Evolutionary conservation across 2,888 invertebrate species (phyloP).

Genomic region (Erebia ligea): DNA sequence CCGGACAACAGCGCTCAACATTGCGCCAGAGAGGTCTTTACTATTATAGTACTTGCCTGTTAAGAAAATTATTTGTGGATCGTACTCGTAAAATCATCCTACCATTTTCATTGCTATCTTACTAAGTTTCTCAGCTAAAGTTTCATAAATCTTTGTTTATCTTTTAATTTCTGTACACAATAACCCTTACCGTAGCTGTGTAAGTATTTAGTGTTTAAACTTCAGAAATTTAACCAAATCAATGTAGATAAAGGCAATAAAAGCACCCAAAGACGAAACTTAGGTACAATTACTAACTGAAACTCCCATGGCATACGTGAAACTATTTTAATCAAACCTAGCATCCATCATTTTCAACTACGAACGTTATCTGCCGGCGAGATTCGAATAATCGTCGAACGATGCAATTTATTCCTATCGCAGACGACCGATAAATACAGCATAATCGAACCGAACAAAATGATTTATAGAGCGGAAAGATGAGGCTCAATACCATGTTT

Average conservation of each 20-base stretch:
- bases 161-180: not conserved
- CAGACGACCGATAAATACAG: not conserved
- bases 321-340: slow-evolving; percentile 18
- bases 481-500: too few species aligned
- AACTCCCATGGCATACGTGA: not conserved
- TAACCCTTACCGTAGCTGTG: not conserved
- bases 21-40: too few species aligned
- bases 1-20: too few species aligned
- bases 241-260: not conserved
- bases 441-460: too few species aligned
- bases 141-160: not conserved
- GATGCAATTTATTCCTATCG: not conserved
- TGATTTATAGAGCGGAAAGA: too few species aligned
- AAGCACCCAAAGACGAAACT: not conserved
- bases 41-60: too few species aligned
- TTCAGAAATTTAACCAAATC: not conserved
- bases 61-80: too few species aligned
- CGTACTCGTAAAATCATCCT: too few species aligned
- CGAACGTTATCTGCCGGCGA: not conserved
- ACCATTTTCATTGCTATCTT: too few species aligned
- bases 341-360: slow-evolving; percentile 1
- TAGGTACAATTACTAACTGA: not conserved
- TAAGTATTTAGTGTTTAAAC: not conserved
- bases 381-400: slow-evolving; percentile 8
- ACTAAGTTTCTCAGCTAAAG: too few species aligned